phyloP scores from a whole-genome alignment of 2,113 vertebrate genomes.

The Hemibagrus wyckioides region DNA sequence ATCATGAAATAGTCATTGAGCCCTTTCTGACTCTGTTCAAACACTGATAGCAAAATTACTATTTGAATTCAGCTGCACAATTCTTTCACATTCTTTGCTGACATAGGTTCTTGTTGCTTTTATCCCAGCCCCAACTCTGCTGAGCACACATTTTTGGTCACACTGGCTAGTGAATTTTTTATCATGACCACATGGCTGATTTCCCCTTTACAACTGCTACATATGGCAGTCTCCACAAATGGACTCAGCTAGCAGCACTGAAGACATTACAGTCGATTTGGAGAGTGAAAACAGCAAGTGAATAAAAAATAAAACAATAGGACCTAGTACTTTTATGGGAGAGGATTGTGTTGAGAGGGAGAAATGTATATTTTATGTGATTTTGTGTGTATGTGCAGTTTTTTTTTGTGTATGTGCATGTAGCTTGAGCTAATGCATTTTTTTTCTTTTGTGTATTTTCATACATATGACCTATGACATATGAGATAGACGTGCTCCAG shows the following conservation, averaged over 20 bases:
- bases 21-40: slow-evolving; percentile 42
- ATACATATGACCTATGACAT: too few species aligned
- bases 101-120: slow-evolving; percentile 55
- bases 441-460: too few species aligned
- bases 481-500: too few species aligned
- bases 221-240: slow-evolving; percentile 33
- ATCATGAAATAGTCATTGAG: too few species aligned
- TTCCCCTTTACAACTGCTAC: slow-evolving; percentile 35
- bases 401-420: neutral
- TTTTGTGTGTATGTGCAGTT: neutral
- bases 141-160: slow-evolving; percentile 56
- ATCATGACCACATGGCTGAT: slow-evolving; percentile 46
- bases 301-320: slow-evolving; percentile 32
- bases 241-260: slow-evolving; percentile 24
- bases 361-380: slow-evolving; percentile 38
- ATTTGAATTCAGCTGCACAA: slow-evolving; percentile 27
- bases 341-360: neutral
- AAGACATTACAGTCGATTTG: slow-evolving; percentile 41
- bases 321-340: slow-evolving; percentile 28
- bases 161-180: slow-evolving; percentile 60
- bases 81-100: slow-evolving; percentile 15
- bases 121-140: slow-evolving; percentile 59
- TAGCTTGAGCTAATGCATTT: too few species aligned
- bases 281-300: slow-evolving; percentile 15
- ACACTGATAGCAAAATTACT: slow-evolving; percentile 57